Evolutionary conservation across 2,113 vertebrate species (phyloP), one percentile per base, ranked within the genome.

Genomic region (Halcyon senegalensis): DNA sequence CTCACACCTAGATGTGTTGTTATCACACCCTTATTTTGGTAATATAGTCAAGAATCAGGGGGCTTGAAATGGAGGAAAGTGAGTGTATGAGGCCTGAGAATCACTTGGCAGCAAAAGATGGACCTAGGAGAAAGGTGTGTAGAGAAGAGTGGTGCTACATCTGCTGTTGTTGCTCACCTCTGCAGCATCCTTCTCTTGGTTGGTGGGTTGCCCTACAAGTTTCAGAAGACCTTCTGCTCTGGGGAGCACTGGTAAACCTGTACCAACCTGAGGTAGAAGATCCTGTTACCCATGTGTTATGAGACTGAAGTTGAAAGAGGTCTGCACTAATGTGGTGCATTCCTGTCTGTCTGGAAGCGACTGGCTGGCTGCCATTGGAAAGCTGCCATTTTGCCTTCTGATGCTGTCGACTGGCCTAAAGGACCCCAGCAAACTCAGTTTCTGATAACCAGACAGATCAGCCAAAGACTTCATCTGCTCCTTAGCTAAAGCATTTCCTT

Each of bases 281-380:
- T 73, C 24, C 27, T 87, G 11, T 21, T 76, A 33, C 17, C 33
- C 2, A 0, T 48, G 27, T 64, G 28, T 50, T 84, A 43, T 12
- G 44, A 43, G 72, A 70, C 50, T 62, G 55, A 90, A 95, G 89
- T 50, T 76, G 41, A 89, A 91, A 92, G 53, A 82, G 21, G 16
- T 81, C 84, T 82, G 69, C 1, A 10, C 35, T 35, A 33, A n/a
- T 17, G 69, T 11, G 11, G 11, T 58, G 37, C 58, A 69, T 89
- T 96, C 74, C 87, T 75, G 53, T 87, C 87, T 93, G 84, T 43
- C 77, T 79, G 48, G 67, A 94, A 87, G 74, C 0, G 2, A 28
- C 62, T 91, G 93, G 87, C 77, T 16, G 13, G 18, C 41, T 93
- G 84, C 67, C 66, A 58, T 8, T 91, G 84, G 87, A 95, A 96